Base-by-base conservation (phyloP, 2,797 vertebrate species). In the Centropyge bicolor region DNA sequence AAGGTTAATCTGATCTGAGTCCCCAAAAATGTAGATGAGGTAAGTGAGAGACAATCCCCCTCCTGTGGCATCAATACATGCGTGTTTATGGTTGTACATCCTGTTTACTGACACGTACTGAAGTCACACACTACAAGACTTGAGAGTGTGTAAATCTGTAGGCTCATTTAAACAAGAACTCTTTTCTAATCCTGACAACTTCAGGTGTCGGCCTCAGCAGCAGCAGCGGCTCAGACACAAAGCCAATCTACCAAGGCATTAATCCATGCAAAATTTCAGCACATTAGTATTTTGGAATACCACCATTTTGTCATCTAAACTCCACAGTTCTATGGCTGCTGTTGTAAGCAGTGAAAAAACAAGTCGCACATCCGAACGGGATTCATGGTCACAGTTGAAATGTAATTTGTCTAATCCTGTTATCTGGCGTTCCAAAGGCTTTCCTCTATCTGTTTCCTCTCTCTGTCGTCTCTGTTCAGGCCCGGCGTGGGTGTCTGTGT, bases 331-430 rank as follows among this genome's bases (percentile, higher is more conserved):
- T 46, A 5, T 22, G 49, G n/a, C 61, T 66, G 70, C 70, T 3
- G 48, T 51, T 60, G 79, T 72, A 69, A 72, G 60, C 27, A 3
- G 19, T 55, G 68, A 84, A 72, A 82, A 81, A 86, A 88, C 74
- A 85, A 81, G 83, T 76, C 35, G 20, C 76, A 62, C 78, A 86
- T 83, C 77, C 83, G 88, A 91, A 88, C 77, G 72, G 90, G 80
- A 92, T 90, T 89, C 85, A 86, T 75, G 78, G 88, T 91, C 87
- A 92, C 91, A 86, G 88, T 59, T 84, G 79, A 91, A 94, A 94
- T 93, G 89, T 89, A 88, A 92, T 94, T 93, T 89, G 85, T 92
- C 83, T 94, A 93, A 94, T 94, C 91, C 91, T 88, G 85, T 93
- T 93, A 93, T 92, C 85, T 78, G 85, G 46, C 59, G 22, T 75